phyloP scores from a whole-genome alignment of 2,797 vertebrate species.

The Clarias fuscus region DNA sequence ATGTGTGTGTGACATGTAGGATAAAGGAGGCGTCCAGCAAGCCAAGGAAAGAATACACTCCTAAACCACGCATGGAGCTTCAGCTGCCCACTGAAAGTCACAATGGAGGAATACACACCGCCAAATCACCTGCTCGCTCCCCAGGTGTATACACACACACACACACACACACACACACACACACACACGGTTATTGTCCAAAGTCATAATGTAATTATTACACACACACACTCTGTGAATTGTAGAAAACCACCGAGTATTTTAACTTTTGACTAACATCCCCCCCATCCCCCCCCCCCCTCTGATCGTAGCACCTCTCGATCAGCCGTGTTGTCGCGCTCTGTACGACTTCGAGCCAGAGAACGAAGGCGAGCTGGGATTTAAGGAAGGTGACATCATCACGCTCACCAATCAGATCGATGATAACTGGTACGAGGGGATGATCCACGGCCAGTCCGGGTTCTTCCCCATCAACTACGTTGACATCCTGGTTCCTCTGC shows the following conservation, averaged over 20 bases:
- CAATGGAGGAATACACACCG: slow-evolving; percentile 88
- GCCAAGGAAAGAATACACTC: slow-evolving; percentile 85
- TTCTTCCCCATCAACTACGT: slow-evolving; percentile 99
- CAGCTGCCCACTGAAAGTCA: slow-evolving; percentile 80
- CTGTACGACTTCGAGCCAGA: slow-evolving; percentile 97
- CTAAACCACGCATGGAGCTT: slow-evolving; percentile 92
- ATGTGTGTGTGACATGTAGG: slow-evolving; percentile 67
- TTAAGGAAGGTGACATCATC: slow-evolving; percentile 97
- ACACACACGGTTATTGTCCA: neutral
- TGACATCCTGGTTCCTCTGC: slow-evolving; percentile 93
- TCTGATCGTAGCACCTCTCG: slow-evolving; percentile 75
- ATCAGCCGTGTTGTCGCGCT: slow-evolving; percentile 94
- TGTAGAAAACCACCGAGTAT: too few species aligned
- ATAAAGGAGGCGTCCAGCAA: slow-evolving; percentile 87
- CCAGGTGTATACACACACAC: slow-evolving; percentile 74
- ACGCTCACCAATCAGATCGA: slow-evolving; percentile 98
- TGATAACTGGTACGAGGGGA: slow-evolving; percentile 99
- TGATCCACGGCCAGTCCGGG: slow-evolving; percentile 96
- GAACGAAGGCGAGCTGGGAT: slow-evolving; percentile 96
- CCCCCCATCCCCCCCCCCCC: too few species aligned
- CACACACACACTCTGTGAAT: neutral
- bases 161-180: neutral
- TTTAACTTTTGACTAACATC: too few species aligned
- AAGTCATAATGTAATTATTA: neutral
- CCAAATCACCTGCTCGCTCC: slow-evolving; percentile 85